Evolutionary conservation across 1,140 invertebrate species (phyloP).

Genomic region (Brachionus manjavacas): DNA sequence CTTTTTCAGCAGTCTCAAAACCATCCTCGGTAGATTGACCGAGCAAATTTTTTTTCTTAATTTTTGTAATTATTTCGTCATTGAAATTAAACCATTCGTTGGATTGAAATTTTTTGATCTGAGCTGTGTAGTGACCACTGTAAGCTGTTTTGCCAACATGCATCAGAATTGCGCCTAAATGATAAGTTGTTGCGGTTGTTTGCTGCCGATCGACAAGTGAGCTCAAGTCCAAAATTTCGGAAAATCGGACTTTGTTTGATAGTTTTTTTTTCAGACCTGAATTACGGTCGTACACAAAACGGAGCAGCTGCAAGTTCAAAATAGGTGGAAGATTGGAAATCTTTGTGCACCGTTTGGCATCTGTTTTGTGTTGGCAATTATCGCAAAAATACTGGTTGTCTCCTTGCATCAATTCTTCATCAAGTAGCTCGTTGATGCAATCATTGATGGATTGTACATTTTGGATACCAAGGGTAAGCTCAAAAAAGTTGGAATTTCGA

Average conservation of each 20-base stretch:
- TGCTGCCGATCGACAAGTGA: conserved; percentile 52
- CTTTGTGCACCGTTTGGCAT: conserved; percentile 64
- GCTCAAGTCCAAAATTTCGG: conserved; percentile 67
- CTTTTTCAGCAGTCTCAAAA: conserved; percentile 53
- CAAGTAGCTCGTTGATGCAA: conserved; percentile 65
- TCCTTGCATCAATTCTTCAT: conserved; percentile 66
- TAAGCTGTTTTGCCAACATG: conserved; percentile 66
- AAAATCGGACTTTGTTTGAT: conserved; percentile 66
- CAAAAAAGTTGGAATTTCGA: conserved; percentile 65
- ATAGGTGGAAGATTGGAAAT: conserved; percentile 65
- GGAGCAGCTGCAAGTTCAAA: conserved; percentile 67
- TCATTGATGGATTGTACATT: conserved; percentile 62
- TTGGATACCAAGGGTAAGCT: conserved; percentile 65
- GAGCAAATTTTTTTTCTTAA: conserved; percentile 60
- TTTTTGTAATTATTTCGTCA: conserved; percentile 66
- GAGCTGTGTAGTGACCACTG: conserved; percentile 69
- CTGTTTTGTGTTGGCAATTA: conserved; percentile 63
- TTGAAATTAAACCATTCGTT: conserved; percentile 67
- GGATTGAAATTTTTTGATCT: conserved; percentile 61
- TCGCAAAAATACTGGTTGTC: conserved; percentile 66
- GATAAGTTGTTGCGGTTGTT: conserved; percentile 57
- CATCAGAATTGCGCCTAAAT: conserved; percentile 66
- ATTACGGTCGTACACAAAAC: conserved; percentile 68
- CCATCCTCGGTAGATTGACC: conserved; percentile 59
- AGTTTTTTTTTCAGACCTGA: conserved; percentile 67